These are phyloP conservation scores for Gulo gulo DNA, from an alignment of 2,113 vertebrate species.

Conservation along the genomic window DNA sequence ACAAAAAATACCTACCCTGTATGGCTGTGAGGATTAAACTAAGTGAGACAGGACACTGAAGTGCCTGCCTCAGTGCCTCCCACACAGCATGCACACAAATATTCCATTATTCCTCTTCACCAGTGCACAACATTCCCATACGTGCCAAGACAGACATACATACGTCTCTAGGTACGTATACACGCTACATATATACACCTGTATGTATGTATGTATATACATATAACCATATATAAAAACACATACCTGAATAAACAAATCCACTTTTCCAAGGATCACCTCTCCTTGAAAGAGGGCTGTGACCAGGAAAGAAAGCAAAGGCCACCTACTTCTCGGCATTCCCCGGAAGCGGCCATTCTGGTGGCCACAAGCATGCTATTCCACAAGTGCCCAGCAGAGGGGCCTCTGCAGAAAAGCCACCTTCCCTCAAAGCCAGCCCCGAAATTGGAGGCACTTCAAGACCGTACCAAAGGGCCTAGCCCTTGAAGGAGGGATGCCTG, in stretches of 20 bases:
- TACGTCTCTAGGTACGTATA: neutral
- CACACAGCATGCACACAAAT: neutral
- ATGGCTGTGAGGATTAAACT: neutral
- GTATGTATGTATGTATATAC: neutral
- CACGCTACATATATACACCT: neutral
- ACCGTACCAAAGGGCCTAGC: neutral
- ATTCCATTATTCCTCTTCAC: neutral
- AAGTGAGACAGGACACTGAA: neutral
- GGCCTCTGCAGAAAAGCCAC: neutral
- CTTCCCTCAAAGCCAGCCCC: neutral
- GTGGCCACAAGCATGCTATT: neutral
- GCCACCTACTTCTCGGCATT: neutral
- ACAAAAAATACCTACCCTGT: neutral
- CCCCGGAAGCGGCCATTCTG: neutral
- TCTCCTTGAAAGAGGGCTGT: neutral
- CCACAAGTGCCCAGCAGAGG: constrained; percentile 40
- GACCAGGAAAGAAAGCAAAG: constrained; percentile 11
- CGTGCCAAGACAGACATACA: neutral
- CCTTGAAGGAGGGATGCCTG: neutral
- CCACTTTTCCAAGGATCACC: neutral
- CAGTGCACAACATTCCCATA: neutral
- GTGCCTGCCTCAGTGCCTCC: neutral
- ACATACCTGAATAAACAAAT: neutral
- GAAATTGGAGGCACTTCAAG: neutral
- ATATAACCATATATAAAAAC: neutral